Evolutionary conservation across 2,797 vertebrate genomes (phyloP).

Genomic region (Protonibea diacanthus): DNA sequence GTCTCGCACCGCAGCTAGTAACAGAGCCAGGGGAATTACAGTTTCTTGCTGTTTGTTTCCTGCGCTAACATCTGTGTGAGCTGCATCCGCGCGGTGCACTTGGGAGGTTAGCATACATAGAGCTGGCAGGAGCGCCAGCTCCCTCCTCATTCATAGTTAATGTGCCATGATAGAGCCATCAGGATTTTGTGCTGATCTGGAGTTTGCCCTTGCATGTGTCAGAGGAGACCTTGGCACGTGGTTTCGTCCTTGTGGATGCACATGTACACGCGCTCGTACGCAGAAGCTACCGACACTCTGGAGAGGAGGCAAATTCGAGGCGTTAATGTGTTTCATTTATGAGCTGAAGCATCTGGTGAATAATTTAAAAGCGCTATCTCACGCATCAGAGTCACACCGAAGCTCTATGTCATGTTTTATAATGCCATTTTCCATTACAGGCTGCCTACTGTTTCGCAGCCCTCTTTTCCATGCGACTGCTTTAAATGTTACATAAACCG

Average conservation of each 20-base stretch:
- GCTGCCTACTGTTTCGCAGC: constrained; percentile 25
- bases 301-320: constrained; percentile 21
- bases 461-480: constrained; percentile 13
- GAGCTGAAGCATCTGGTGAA: constrained; percentile 53
- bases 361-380: constrained; percentile 49
- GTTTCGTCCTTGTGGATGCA: constrained; percentile 13
- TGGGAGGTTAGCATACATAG: constrained; percentile 10
- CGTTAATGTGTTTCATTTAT: constrained; percentile 58
- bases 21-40: neutral
- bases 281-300: constrained; percentile 1
- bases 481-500: constrained; percentile 27
- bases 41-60: constrained; percentile 1
- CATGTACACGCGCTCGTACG: neutral
- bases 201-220: constrained; percentile 54
- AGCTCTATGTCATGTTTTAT: constrained; percentile 33
- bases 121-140: constrained; percentile 15
- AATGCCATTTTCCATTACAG: constrained; percentile 37
- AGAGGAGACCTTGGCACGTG: constrained; percentile 41
- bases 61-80: constrained; percentile 1
- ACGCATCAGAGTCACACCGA: constrained; percentile 9
- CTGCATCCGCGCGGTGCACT: neutral
- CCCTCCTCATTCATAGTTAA: constrained; percentile 62
- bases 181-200: constrained; percentile 58
- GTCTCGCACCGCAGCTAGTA: neutral
- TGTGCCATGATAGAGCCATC: constrained; percentile 68